Conservation (phyloP, 1,140 invertebrate species). For the Pararge aegeria region DNA sequence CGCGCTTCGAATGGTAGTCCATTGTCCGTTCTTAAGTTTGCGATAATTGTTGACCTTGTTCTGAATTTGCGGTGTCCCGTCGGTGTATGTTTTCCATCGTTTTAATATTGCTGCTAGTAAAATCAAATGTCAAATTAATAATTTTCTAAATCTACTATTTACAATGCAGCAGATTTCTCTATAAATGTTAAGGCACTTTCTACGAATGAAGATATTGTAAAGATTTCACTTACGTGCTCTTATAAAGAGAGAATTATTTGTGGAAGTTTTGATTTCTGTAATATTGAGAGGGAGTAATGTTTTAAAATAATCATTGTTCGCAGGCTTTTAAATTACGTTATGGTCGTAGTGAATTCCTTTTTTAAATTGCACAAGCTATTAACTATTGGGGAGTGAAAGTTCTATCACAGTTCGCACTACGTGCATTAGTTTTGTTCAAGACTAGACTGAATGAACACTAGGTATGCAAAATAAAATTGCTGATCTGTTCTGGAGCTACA, state of each 20-base stretch:
- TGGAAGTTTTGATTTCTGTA: neutral
- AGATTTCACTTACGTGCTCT: neutral
- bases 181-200: neutral
- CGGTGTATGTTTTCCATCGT: constrained; percentile 9
- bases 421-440: too few species aligned
- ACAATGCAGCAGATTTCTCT: neutral
- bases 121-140: constrained; percentile 16
- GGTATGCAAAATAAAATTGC: too few species aligned
- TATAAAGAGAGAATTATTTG: neutral
- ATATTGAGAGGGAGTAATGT: neutral
- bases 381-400: too few species aligned
- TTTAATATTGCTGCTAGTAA: neutral
- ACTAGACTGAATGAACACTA: too few species aligned
- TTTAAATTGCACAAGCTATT: too few species aligned
- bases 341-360: too few species aligned
- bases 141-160: constrained; percentile 16
- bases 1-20: constrained; percentile 46
- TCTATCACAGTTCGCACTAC: too few species aligned
- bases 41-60: constrained; percentile 71
- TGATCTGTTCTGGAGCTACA: too few species aligned
- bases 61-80: constrained; percentile 45
- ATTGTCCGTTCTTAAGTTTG: constrained; percentile 57
- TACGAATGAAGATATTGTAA: neutral
- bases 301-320: too few species aligned
- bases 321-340: too few species aligned